Base-by-base conservation (phyloP, 2,888 invertebrate genomes). In the Nemapogon koenigi region DNA sequence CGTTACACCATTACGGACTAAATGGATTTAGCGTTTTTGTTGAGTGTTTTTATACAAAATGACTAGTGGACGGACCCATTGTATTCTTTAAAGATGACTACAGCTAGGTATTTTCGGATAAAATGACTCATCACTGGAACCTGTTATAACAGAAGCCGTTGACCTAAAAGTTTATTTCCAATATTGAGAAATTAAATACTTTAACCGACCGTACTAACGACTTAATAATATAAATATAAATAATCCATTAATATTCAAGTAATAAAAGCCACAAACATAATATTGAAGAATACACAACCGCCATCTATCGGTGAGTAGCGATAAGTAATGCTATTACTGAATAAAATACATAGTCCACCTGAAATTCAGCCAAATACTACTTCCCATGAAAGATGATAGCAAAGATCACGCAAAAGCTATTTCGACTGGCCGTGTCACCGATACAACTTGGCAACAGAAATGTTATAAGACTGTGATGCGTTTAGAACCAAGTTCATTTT, bases 371-470 rank as follows among this genome's bases (percentile, higher is more conserved):
- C 38, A 31, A 38, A 33, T 16, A 16, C 27, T 18, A 26, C 26
- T 37, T 28, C 27, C 37, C 17, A 33, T 46, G 50, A 48, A 50
- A 52, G 56, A 49, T 40, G 46, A 53, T 51, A 49, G 49, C 48
- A 45, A 47, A 48, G 46, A 47, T 48, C 49, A 47, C 35, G 43
- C 45, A 47, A 54, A n/a, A n/a, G 55, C 52, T 70, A 75, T 73
- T 75, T 71, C 61, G 52, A 62, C 59, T 54, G 53, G 51, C 48
- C 55, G 54, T 68, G 67, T 62, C 63, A 58, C 51, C 50, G 52
- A 53, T n/a, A 43, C 50, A 57, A 62, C 55, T 76, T 76, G 76
- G 75, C 76, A 75, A 65, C 70, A 56, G 51, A 6, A 10, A n/a
- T 8, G 46, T 46, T 46, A 43, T 47, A n/a, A n/a, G n/a, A n/a